Base-by-base conservation (phyloP, 2,888 invertebrate species). In the Dicyrtomina minuta region DNA sequence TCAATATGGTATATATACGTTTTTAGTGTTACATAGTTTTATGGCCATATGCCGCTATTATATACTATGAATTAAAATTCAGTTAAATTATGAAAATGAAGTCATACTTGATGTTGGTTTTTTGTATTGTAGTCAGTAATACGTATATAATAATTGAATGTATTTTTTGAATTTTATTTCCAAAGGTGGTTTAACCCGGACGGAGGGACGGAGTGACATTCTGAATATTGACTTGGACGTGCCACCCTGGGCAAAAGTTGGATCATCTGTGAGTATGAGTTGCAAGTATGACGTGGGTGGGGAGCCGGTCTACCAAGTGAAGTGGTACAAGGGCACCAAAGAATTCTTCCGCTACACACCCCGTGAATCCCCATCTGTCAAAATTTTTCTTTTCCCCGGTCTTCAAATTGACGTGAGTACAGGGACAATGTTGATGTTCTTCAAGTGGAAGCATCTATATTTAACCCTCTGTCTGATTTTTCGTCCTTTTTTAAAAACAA, bases 301-400 rank as follows among this genome's bases (percentile, higher is more conserved):
- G 27, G 73, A 76, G 27, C 61, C 70, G 2, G 62, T 78, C 17
- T 78, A 78, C 67, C 72, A 76, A 44, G 72, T 78, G 68, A 77
- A 78, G 56, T 79, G 78, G 78, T 78, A 78, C 70, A 78, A 78
- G 56, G 78, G 78, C 8, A 70, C 53, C 44, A 72, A 77, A 27
- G 79, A 78, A 66, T 79, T 78, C 70, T 78, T 75, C 72, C 26
- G 64, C 20, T 78, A 73, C 66, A 75, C 77, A 10, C 79, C 79
- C 1, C 75, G 74, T 43, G 79, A 79, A 62, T 69, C 72, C 1
- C 78, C 78, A 33, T 65, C 76, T 17, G 70, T 71, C 39, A 78
- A 78, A 70, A 73, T 70, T 49, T 79, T 79, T 49, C 64, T 68
- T 4, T 67, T 72, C 22, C 67, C 74, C 33, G 76, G 77, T 20